Percentiles rank a stretch among this genome's conserved stretches.
Evolutionary conservation across 2,113 vertebrate genomes (phyloP).

Genomic region (Prunella himalayana): DNA sequence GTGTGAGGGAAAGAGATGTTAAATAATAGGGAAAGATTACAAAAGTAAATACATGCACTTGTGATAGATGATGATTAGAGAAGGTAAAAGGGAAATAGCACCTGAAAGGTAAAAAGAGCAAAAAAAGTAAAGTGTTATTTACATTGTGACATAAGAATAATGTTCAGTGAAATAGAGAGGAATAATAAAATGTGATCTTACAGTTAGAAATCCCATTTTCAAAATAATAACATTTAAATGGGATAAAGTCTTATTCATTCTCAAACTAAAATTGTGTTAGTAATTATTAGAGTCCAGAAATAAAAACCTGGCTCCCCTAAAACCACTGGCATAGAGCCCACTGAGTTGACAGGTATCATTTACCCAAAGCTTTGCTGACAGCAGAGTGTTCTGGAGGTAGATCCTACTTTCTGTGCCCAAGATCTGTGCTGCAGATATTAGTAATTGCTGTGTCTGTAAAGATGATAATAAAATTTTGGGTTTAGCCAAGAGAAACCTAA

Average conservation of each 20-base stretch:
- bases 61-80: not conserved
- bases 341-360: not conserved
- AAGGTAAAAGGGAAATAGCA: not conserved
- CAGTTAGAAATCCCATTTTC: not conserved
- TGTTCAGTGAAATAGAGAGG: not conserved
- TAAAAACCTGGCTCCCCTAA: not conserved
- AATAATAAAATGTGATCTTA: not conserved
- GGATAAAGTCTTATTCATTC: not conserved
- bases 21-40: not conserved
- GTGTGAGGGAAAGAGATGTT: not conserved
- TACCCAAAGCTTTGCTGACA: not conserved
- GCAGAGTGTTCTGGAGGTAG: not conserved
- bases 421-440: not conserved
- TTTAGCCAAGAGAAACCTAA: not conserved
- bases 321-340: not conserved
- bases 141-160: rapidly evolving
- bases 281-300: not conserved
- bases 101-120: not conserved
- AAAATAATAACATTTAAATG: not conserved
- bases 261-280: not conserved
- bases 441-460: not conserved
- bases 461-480: not conserved
- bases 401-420: not conserved
- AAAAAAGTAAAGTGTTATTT: not conserved
- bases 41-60: not conserved